Evolutionary conservation across 2,797 vertebrate species (phyloP), one percentile per base, ranked within the genome.

Genomic region (Botia almorhae): DNA sequence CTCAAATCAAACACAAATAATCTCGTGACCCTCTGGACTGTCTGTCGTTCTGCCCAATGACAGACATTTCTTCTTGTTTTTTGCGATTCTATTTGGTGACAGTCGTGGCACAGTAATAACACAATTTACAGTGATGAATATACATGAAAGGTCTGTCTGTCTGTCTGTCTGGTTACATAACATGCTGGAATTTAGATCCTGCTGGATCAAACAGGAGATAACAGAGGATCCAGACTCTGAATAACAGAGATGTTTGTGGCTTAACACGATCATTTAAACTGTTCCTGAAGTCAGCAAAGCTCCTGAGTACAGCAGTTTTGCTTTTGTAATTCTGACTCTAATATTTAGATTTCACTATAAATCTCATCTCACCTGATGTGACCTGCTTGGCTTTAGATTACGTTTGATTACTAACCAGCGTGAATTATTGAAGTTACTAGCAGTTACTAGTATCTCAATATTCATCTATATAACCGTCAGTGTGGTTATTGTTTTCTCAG

Each of bases 401-500:
- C 2, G 3, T 60, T 11, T 23, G n/a, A 23, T 11, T 7, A 3
- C 6, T 17, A 55, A 17, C 51, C 7, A 17, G 17, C 16, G 17
- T 53, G 51, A n/a, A 53, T 4, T n/a, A 2, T 2, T 11, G 10
- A 12, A 48, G 46, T 48, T 48, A 48, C 11, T 48, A 48, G 46
- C 13, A 48, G 46, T 43, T 43, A 43, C 12, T 51, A 51, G 50
- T 12, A n/a, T 53, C 48, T 50, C 4, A 7, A 7, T 69, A 11
- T 14, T 60, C 39, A 58, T 17, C 26, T 4, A 48, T 6, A 29
- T 50, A 19, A 10, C 26, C 43, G 33, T 6, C n/a, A 7, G 10
- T 68, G 2, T 56, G 53, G 1, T 72, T 14, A 10, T 17, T 14
- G 2, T 50, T 26, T 33, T 87, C 69, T 16, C 90, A 99, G 98